phyloP scores from a whole-genome alignment of 2,888 invertebrate species.

The Ametastegia equiseti region DNA sequence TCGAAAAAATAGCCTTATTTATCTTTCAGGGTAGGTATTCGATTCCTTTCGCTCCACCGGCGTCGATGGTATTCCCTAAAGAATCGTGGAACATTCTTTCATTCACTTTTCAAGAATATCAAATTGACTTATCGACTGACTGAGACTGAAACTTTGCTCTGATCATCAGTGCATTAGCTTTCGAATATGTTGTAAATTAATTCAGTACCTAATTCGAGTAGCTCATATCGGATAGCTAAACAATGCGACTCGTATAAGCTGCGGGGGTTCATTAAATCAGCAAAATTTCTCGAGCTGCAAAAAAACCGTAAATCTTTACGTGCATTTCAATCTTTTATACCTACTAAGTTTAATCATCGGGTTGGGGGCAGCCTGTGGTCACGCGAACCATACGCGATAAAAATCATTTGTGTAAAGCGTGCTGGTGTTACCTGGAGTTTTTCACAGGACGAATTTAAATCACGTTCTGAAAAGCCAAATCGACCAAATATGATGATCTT shows the following conservation, averaged over 20 bases:
- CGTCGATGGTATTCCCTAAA: neutral
- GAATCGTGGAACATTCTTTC: neutral
- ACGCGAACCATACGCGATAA: slow-evolving; percentile 28
- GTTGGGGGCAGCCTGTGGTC: neutral
- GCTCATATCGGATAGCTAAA: no score
- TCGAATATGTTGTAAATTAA: neutral
- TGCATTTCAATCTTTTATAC: neutral
- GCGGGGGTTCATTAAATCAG: neutral
- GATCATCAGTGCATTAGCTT: neutral
- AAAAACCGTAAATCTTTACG: neutral
- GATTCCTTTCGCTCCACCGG: neutral
- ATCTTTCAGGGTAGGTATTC: slow-evolving; percentile 5
- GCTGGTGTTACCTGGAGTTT: neutral
- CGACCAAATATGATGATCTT: neutral
- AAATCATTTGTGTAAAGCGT: slow-evolving; percentile 11
- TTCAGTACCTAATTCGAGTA: neutral
- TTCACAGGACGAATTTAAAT: neutral
- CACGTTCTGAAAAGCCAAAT: neutral
- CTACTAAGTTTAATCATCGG: neutral
- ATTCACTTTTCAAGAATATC: neutral
- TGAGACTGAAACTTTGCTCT: no score
- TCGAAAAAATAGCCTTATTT: neutral
- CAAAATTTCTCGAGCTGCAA: neutral
- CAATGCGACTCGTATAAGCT: no score
- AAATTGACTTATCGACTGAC: neutral